Evolutionary conservation across 2,888 invertebrate species (phyloP), one percentile per base, ranked within the genome.

Genomic region (Mellilla xanthometata): DNA sequence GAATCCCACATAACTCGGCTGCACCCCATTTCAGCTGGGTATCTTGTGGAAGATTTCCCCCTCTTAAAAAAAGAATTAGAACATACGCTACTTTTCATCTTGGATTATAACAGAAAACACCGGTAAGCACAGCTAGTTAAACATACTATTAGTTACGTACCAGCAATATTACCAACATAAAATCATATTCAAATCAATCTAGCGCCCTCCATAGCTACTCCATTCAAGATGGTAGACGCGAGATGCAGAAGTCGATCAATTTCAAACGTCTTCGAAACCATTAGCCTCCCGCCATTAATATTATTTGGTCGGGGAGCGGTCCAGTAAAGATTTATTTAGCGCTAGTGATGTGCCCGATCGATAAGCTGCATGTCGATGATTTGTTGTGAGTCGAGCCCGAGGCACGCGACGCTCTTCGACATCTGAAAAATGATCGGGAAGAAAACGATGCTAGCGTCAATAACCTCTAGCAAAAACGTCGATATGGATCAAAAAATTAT

Each of bases 321-420:
- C 63, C 60, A 57, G 68, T 68, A 76, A 76, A 76, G 74, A 84
- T 84, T 79, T 81, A 81, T 82, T 79, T 79, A 77, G 74, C 67
- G 68, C 62, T 79, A 80, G 79, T 77, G 87, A 87, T 87, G 86
- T 78, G 55, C 80, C 60, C 72, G 59, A 79, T 84, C 75, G 86
- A 86, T 87, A 86, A 79, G 65, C 62, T 58, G 60, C 59, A 62
- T 61, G 65, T 73, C 77, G 79, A 82, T 81, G 83, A 83, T 83
- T 81, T 80, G 84, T 81, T 72, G 72, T 63, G 57, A 70, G 63
- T 58, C 60, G 61, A n/a, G 67, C 62, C 61, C 54, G 58, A 67
- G 72, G 76, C 81, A 80, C 80, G 78, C 79, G 78, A 76, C 74
- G 70, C 60, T 61, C 57, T n/a, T n/a, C 52, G 49, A 62, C 63